Evolutionary conservation across 2,797 vertebrate species (phyloP).

Genomic region (Mallotus villosus): DNA sequence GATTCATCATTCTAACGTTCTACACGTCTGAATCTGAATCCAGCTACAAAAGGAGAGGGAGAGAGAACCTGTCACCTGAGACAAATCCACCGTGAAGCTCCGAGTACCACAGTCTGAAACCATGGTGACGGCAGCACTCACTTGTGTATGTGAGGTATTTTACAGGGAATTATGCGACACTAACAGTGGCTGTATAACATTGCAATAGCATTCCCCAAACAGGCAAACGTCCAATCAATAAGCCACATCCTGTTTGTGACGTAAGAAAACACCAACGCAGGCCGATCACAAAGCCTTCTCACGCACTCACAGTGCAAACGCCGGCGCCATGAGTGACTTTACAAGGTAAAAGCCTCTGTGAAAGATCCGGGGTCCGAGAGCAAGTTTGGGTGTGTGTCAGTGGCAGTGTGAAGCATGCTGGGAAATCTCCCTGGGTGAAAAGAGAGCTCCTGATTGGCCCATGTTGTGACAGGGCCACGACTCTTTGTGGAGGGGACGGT

Average conservation of each 20-base stretch:
- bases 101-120: neutral
- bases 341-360: neutral
- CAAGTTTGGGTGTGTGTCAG: slow-evolving; percentile 55
- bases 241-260: too few relatives aligned
- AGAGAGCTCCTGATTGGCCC: slow-evolving; percentile 63
- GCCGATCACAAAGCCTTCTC: neutral
- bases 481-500: slow-evolving; percentile 67
- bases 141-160: too few relatives aligned
- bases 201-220: neutral
- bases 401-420: slow-evolving; percentile 50
- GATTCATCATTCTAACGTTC: neutral
- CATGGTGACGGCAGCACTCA: too few relatives aligned
- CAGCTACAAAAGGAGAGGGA: neutral
- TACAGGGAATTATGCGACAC: neutral
- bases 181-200: neutral
- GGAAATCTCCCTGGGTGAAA: slow-evolving; percentile 61
- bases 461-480: slow-evolving; percentile 69
- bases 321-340: neutral
- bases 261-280: neutral
- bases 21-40: neutral
- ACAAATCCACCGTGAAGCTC: neutral
- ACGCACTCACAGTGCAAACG: neutral
- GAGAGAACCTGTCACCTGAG: neutral
- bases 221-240: too few relatives aligned
- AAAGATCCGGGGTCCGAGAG: slow-evolving; percentile 19